A percentile compares a stretch with the other conserved stretches of the same genome.
Evolutionary conservation across 1,140 invertebrate genomes (phyloP).

Genomic region (Lepidurus arcticus): DNA sequence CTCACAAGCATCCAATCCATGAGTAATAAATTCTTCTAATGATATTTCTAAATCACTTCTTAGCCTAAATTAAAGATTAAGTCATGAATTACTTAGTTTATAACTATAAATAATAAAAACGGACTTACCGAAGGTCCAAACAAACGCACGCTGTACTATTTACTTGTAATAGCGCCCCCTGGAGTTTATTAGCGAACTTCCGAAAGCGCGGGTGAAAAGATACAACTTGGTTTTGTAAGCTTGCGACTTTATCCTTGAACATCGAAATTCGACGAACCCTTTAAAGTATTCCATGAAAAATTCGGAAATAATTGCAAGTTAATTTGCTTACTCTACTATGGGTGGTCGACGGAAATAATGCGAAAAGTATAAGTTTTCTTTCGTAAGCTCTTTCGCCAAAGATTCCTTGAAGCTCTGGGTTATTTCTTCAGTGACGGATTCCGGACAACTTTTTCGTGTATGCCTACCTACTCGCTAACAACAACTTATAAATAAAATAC

Average conservation of each 20-base stretch:
- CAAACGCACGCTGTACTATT: not conserved
- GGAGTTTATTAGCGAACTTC: not conserved
- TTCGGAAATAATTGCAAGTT: not conserved
- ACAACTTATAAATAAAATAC: not conserved
- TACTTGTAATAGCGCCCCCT: not conserved
- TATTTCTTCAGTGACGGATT: not conserved
- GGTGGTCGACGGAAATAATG: not conserved
- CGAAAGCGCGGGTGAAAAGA: conserved; percentile 1
- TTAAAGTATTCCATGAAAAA: not conserved
- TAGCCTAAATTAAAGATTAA: not conserved
- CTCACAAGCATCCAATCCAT: conserved; percentile 1
- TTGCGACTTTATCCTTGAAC: not conserved
- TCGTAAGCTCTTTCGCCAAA: not conserved
- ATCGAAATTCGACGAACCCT: not conserved
- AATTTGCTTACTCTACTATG: not conserved
- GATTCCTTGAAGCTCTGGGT: not conserved
- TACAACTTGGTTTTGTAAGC: not conserved
- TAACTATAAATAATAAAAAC: too few relatives aligned
- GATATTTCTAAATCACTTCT: not conserved
- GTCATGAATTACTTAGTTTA: too few relatives aligned
- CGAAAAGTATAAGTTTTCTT: not conserved
- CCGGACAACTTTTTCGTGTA: not conserved
- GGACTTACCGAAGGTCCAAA: not conserved
- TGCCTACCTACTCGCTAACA: not conserved
- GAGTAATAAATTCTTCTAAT: not conserved